Evolutionary conservation across 2,797 vertebrate species (phyloP).

Genomic region (Galaxias olidus): DNA sequence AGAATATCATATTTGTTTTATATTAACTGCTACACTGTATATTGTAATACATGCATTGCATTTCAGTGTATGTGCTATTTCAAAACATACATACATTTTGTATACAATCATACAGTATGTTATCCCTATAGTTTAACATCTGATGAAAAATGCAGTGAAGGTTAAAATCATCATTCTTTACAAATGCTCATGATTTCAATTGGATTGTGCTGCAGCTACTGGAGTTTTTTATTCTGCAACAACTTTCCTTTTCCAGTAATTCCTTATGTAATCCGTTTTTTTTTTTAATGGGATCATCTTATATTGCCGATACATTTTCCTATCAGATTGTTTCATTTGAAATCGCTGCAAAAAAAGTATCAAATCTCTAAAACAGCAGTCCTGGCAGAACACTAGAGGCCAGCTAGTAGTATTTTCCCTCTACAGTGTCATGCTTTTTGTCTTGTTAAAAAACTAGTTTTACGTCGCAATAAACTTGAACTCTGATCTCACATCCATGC

Average conservation of each 20-base stretch:
- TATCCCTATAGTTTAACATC: no score
- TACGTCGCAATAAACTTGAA: constrained; percentile 49
- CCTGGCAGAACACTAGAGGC: constrained; percentile 49
- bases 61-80: no score
- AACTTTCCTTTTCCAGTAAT: not conserved
- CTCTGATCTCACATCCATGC: constrained; percentile 61
- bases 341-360: constrained; percentile 8
- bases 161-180: no score
- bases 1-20: no score
- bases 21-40: no score
- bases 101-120: no score
- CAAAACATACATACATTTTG: no score
- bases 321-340: constrained; percentile 23
- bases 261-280: not conserved
- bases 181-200: no score
- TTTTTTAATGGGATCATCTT: not conserved
- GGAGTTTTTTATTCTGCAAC: not conserved
- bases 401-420: constrained; percentile 27
- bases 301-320: not conserved
- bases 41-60: no score
- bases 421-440: constrained; percentile 50
- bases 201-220: no score
- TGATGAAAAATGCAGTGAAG: no score
- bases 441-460: constrained; percentile 31
- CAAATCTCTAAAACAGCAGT: constrained; percentile 30